phyloP scores from a whole-genome alignment of 2,888 invertebrate genomes.

The Drosophila siamana region DNA sequence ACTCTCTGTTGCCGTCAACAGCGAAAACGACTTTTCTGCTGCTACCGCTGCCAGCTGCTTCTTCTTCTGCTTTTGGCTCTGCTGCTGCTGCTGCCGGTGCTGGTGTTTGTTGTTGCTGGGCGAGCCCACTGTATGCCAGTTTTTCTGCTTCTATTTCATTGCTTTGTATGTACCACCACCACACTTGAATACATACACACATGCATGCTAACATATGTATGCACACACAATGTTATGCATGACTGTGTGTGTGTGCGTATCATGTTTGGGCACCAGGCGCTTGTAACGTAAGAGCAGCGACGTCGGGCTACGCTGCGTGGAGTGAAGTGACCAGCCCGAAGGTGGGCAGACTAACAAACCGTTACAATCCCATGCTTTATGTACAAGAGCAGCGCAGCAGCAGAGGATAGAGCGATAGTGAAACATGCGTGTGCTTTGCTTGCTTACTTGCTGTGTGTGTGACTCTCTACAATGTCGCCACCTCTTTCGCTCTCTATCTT shows the following conservation, averaged over 20 bases:
- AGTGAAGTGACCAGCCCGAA: slow-evolving; percentile 29
- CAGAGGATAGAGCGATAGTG: slow-evolving; percentile 14
- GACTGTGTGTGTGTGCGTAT: slow-evolving; percentile 27
- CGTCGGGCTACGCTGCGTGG: too few species aligned
- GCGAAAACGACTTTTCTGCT: slow-evolving; percentile 23
- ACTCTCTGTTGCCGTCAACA: slow-evolving; percentile 15
- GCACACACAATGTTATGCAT: slow-evolving; percentile 21
- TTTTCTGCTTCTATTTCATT: slow-evolving; percentile 52
- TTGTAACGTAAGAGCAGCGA: slow-evolving; percentile 34
- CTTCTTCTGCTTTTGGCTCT: slow-evolving; percentile 1
- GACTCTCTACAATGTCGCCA: neutral
- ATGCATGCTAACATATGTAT: slow-evolving; percentile 13
- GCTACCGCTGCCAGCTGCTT: slow-evolving; percentile 15
- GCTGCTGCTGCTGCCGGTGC: slow-evolving; percentile 32
- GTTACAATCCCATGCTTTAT: slow-evolving; percentile 19
- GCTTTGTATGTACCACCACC: slow-evolving; percentile 27
- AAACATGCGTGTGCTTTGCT: slow-evolving; percentile 19
- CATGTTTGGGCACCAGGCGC: slow-evolving; percentile 33
- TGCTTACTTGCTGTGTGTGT: slow-evolving; percentile 9
- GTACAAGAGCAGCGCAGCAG: slow-evolving; percentile 7
- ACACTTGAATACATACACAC: neutral
- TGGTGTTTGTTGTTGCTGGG: slow-evolving; percentile 32
- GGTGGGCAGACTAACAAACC: slow-evolving; percentile 23
- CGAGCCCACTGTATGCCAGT: slow-evolving; percentile 52
- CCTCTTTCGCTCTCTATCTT: neutral